These are phyloP conservation scores for Eclectus roratus DNA, from an alignment of 2,113 vertebrate genomes.

Conservation along the genomic window DNA sequence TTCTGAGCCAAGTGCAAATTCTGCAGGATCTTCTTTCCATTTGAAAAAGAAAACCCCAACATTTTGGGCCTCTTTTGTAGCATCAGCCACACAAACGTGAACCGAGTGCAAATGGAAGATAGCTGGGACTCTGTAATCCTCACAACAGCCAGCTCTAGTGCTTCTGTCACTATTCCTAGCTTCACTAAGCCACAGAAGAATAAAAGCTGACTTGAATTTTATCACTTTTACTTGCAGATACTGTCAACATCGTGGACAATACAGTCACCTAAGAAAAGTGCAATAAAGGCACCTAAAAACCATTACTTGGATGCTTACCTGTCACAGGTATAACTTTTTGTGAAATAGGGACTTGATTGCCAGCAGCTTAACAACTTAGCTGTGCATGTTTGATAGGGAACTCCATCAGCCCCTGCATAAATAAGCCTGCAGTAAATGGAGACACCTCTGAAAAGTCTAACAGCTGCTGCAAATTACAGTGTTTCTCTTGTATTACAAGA, in stretches of 20 bases:
- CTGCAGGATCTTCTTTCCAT: neutral
- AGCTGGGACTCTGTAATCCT: neutral
- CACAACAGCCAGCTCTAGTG: neutral
- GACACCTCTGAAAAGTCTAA: neutral
- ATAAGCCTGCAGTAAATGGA: neutral
- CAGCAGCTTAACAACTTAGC: neutral
- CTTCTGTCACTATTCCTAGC: neutral
- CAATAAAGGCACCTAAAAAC: neutral
- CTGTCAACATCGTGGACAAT: neutral
- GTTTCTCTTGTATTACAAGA: neutral
- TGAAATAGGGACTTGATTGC: neutral
- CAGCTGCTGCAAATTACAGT: conserved; percentile 12
- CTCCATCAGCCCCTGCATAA: neutral
- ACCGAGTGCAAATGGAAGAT: neutral
- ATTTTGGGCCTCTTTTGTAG: neutral
- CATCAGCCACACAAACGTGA: neutral
- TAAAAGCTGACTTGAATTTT: conserved; percentile 22
- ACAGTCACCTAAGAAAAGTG: neutral
- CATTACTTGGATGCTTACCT: neutral
- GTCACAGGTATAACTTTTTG: neutral
- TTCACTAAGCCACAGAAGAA: neutral
- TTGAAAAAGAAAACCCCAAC: neutral
- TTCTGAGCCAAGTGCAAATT: neutral
- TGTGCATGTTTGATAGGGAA: neutral
- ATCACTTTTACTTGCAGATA: neutral